A percentile compares a stretch with the other conserved stretches of the same genome.
Conservation (phyloP, 2,888 invertebrate species). For the Mesochorus sp. region DNA sequence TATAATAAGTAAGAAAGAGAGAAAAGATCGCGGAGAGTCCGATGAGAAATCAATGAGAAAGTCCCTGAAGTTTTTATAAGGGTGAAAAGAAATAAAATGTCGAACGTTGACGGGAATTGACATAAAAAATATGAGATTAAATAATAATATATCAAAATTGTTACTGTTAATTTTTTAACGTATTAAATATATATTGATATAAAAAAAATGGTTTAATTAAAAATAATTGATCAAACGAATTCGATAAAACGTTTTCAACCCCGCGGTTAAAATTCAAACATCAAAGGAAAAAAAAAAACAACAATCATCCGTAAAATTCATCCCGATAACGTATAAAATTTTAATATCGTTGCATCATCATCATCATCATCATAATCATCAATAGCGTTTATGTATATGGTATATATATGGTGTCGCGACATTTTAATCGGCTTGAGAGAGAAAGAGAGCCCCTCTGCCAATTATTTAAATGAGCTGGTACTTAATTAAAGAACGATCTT, state of each 20-base stretch:
- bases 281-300: conserved; percentile 8
- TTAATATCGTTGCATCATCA: conserved; percentile 27
- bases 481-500: conserved; percentile 64
- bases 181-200: too few relatives aligned
- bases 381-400: conserved; percentile 1
- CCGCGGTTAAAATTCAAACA: not conserved
- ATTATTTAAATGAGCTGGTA: conserved; percentile 64
- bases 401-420: conserved; percentile 40
- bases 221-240: not conserved
- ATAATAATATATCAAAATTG: too few relatives aligned
- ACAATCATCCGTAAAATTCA: conserved; percentile 5
- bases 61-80: not conserved
- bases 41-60: not conserved
- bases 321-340: not conserved
- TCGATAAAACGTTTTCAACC: not conserved
- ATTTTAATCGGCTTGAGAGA: conserved; percentile 55
- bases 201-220: not conserved
- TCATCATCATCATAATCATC: not conserved
- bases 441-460: conserved; percentile 44
- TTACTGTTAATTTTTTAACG: too few relatives aligned
- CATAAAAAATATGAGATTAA: too few relatives aligned
- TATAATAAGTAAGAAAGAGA: not conserved
- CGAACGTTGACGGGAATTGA: too few relatives aligned
- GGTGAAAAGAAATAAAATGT: not conserved
- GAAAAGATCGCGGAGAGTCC: not conserved